phyloP scores from a whole-genome alignment of 1,140 invertebrate species.

The Drosophila nasuta region DNA sequence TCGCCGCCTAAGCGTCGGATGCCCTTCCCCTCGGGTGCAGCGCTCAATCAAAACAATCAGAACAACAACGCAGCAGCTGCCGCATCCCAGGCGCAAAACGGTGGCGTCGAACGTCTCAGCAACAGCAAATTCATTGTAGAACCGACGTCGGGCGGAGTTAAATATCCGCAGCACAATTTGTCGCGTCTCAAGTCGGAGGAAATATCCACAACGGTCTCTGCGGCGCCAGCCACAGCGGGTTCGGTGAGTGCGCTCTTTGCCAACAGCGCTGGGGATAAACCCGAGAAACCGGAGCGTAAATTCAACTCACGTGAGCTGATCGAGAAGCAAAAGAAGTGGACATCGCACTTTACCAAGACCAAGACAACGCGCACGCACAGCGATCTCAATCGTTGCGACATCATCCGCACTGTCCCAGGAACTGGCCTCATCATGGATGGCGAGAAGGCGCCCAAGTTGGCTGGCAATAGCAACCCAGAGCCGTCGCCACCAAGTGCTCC shows the following conservation, averaged over 20 bases:
- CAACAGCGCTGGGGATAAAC: constrained; percentile 84
- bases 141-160: constrained; percentile 33
- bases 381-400: constrained; percentile 87
- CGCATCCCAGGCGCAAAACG: constrained; percentile 32
- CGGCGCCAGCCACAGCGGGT: constrained; percentile 32
- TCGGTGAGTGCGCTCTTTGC: constrained; percentile 69
- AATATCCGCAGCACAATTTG: constrained; percentile 74
- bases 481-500: constrained; percentile 57
- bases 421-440: constrained; percentile 75
- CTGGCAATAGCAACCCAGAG: constrained; percentile 5
- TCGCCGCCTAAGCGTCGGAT: constrained; percentile 81
- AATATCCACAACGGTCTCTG: background rate
- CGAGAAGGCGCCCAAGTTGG: constrained; percentile 47
- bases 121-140: constrained; percentile 79
- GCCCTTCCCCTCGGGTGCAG: constrained; percentile 77
- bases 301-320: constrained; percentile 94
- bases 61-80: constrained; percentile 61
- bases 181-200: constrained; percentile 85
- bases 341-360: constrained; percentile 93
- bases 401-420: constrained; percentile 82
- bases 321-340: constrained; percentile 96
- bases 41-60: constrained; percentile 56
- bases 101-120: constrained; percentile 49
- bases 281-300: constrained; percentile 92
- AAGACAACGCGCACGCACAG: constrained; percentile 88